A percentile compares a stretch with the other conserved stretches of the same genome.
Conservation (phyloP, 2,113 vertebrate genomes). For the Pseudopipra pipra region DNA sequence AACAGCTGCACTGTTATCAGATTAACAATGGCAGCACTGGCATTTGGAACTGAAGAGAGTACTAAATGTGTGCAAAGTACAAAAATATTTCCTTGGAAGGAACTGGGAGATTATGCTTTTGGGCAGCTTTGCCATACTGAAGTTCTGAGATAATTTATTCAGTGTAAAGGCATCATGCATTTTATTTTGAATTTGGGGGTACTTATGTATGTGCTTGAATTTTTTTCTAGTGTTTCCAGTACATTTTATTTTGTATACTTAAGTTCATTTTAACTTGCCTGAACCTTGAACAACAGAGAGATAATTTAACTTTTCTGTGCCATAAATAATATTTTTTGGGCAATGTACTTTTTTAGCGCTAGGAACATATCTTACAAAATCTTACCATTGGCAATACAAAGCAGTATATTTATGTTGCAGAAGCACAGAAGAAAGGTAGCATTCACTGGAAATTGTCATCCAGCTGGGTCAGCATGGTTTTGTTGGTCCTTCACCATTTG, state of each 20-base stretch:
- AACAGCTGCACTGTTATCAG: constrained; percentile 54
- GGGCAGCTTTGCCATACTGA: constrained; percentile 56
- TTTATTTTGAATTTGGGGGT: constrained; percentile 60
- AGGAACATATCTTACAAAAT: constrained; percentile 60
- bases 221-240: constrained; percentile 77
- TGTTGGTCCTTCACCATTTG: constrained; percentile 59
- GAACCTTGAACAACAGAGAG: constrained; percentile 71
- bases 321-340: constrained; percentile 81
- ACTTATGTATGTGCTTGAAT: constrained; percentile 63
- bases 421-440: constrained; percentile 70
- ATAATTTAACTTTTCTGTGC: constrained; percentile 76
- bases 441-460: constrained; percentile 65
- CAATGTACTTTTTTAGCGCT: constrained; percentile 79
- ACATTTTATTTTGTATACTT: constrained; percentile 78
- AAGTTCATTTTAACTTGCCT: constrained; percentile 71
- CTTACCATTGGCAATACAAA: constrained; percentile 56
- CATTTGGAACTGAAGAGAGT: constrained; percentile 60
- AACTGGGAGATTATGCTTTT: constrained; percentile 40
- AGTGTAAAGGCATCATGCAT: constrained; percentile 59
- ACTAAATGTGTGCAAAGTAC: constrained; percentile 62
- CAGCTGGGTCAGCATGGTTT: constrained; percentile 61
- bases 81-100: constrained; percentile 50
- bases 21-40: constrained; percentile 56
- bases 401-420: constrained; percentile 71
- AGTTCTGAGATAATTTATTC: constrained; percentile 62